Evolutionary conservation across 2,113 vertebrate species (phyloP), one percentile per base, ranked within the genome.

Genomic region (Tricholaema leucomelas): DNA sequence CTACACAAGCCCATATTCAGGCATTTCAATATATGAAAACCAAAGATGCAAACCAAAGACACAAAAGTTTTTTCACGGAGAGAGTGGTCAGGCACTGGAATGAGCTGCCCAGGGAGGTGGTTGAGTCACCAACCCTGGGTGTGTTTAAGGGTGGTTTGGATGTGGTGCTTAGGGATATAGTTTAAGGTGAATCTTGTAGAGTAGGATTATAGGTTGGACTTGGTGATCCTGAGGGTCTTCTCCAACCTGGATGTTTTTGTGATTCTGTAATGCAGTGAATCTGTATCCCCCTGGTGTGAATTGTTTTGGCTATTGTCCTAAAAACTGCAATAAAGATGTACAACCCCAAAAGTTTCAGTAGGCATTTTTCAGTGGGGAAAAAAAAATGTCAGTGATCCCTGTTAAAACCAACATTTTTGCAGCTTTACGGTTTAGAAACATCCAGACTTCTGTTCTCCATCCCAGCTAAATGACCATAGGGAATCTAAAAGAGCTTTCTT

Each of bases 401-500:
- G n/a, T 54, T 84, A 67, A 91, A 83, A 54, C 14, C 50, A 84
- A 76, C 48, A 15, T 63, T 81, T 93, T 65, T 92, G 10, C 61
- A 78, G 38, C 30, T 95, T 92, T 94, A 44, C 8, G 0, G 85
- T 91, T 88, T 46, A 88, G 90, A 88, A 92, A 76, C 20, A 33
- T 6, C 58, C 20, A 79, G 70, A 61, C 42, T 18, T 91, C 92
- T 88, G 48, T 91, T 93, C 69, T 92, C 76, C 42, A 74, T 88
- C 76, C 61, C 80, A 92, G 28, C 16, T 44, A 78, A 83, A 91
- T 94, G 73, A 65, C 73, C 83, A 86, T 31, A 83, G 61, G 54
- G 88, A 92, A 64, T 81, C 42, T 81, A 72, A 55, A 90, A 85
- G n/a, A 35, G 54, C 35, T 94, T 87, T 88, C 73, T 91, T 80